These are phyloP conservation scores for Mola mola DNA, from an alignment of 2,113 vertebrate genomes.

Conservation along the genomic window DNA sequence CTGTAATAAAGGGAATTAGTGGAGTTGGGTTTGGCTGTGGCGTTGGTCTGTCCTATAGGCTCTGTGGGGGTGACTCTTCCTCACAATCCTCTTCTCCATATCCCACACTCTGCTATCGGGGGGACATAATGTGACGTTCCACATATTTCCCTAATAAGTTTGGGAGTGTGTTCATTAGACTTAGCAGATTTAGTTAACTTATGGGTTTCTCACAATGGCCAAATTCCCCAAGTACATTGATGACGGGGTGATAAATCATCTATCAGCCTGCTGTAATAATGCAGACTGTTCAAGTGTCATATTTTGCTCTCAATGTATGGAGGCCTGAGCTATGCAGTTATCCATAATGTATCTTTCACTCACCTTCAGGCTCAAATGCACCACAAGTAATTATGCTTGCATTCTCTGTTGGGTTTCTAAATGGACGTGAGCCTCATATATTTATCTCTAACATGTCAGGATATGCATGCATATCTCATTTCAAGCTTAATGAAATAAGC, in stretches of 20 bases:
- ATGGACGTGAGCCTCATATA: constrained; percentile 32
- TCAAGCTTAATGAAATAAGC: constrained; percentile 15
- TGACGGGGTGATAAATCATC: constrained; percentile 68
- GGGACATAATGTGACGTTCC: constrained; percentile 56
- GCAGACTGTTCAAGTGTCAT: constrained; percentile 38
- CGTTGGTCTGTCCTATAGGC: constrained; percentile 42
- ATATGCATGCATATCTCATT: constrained; percentile 18
- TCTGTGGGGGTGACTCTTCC: background rate
- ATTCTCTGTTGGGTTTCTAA: constrained; percentile 39
- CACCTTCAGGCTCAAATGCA: constrained; percentile 26
- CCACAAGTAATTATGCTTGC: constrained; percentile 38
- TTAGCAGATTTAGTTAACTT: constrained; percentile 64
- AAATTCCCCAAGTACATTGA: constrained; percentile 44
- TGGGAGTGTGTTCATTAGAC: constrained; percentile 68
- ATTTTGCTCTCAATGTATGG: constrained; percentile 39
- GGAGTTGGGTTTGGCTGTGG: constrained; percentile 35
- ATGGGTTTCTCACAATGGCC: constrained; percentile 48
- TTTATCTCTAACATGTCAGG: constrained; percentile 28
- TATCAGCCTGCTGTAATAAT: constrained; percentile 58
- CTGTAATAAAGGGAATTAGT: constrained; percentile 58
- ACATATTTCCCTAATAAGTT: constrained; percentile 70
- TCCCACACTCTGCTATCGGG: constrained; percentile 29
- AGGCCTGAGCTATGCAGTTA: constrained; percentile 8
- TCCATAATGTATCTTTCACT: constrained; percentile 4
- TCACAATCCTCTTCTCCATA: constrained; percentile 9